These are phyloP conservation scores for Heliothis subflexa DNA, from an alignment of 1,140 invertebrate species.

Conservation along the genomic window DNA sequence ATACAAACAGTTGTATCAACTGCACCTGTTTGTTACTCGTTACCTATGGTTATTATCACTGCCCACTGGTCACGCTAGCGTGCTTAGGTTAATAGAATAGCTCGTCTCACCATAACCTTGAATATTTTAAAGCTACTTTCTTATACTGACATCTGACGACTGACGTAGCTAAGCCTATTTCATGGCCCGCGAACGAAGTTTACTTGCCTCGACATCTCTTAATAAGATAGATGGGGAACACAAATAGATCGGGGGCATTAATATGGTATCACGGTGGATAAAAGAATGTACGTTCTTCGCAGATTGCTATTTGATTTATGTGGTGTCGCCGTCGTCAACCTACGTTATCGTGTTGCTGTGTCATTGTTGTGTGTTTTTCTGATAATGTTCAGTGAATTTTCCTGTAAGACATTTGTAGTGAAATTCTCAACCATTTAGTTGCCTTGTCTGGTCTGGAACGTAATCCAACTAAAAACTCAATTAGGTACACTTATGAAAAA, in stretches of 20 bases:
- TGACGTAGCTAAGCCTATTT: slow-evolving; percentile 55
- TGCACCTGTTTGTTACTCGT: slow-evolving; percentile 44
- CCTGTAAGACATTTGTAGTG: too few species aligned
- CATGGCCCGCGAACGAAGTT: slow-evolving; percentile 16
- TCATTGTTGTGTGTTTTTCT: too few species aligned
- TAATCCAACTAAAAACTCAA: too few species aligned
- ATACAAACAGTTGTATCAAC: not conserved
- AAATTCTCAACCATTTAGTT: too few species aligned
- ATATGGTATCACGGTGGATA: slow-evolving; percentile 1
- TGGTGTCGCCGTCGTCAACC: too few species aligned
- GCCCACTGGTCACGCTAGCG: slow-evolving; percentile 43
- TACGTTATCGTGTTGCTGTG: too few species aligned
- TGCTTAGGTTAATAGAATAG: slow-evolving; percentile 57
- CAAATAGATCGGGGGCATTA: not conserved
- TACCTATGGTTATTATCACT: slow-evolving; percentile 48
- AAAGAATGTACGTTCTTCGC: not conserved
- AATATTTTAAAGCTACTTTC: slow-evolving; percentile 66
- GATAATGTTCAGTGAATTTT: too few species aligned
- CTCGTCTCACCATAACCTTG: slow-evolving; percentile 61
- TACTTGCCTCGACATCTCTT: slow-evolving; percentile 2
- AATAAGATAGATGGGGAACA: not conserved
- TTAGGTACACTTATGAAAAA: too few species aligned
- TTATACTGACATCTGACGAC: slow-evolving; percentile 50
- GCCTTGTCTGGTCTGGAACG: too few species aligned
- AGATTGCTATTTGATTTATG: not conserved